phyloP scores from a whole-genome alignment of 1,140 invertebrate species.

The Pinna nobilis region DNA sequence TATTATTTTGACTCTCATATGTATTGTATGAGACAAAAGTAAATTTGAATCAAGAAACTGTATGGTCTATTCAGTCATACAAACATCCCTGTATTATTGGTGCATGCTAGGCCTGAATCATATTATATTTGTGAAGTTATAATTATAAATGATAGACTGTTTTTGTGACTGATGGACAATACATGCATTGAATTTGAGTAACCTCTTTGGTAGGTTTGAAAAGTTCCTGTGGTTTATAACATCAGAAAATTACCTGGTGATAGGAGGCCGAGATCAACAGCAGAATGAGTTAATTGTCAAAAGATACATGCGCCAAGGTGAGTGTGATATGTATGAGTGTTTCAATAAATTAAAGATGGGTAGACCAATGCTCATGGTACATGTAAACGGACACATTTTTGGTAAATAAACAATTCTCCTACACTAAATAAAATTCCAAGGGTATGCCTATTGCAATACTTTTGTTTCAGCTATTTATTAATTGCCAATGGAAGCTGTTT shows the following conservation, averaged over 20 bases:
- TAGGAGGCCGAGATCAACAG: constrained; percentile 97
- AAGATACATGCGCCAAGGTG: constrained; percentile 88
- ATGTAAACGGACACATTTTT: too few species aligned
- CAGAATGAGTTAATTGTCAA: constrained; percentile 99
- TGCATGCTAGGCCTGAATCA: neutral
- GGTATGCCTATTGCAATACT: too few species aligned
- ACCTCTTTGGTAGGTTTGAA: constrained; percentile 89
- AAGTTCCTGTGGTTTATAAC: constrained; percentile 99
- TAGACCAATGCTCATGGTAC: too few species aligned
- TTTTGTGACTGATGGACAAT: too few species aligned
- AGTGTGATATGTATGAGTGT: constrained; percentile 70
- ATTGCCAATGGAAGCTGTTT: too few species aligned
- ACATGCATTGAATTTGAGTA: too few species aligned
- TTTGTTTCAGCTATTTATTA: too few species aligned
- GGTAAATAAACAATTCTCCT: too few species aligned
- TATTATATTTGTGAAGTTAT: neutral
- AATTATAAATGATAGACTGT: neutral
- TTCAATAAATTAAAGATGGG: neutral
- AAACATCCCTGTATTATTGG: neutral
- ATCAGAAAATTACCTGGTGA: constrained; percentile 97
- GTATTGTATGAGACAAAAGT: too few species aligned
- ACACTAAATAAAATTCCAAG: too few species aligned
- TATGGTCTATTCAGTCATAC: neutral
- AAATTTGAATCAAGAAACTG: too few species aligned
- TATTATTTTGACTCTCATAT: too few species aligned